Evolutionary conservation across 2,113 vertebrate genomes (phyloP), one percentile per base, ranked within the genome.

Genomic region (Pseudorasbora parva): DNA sequence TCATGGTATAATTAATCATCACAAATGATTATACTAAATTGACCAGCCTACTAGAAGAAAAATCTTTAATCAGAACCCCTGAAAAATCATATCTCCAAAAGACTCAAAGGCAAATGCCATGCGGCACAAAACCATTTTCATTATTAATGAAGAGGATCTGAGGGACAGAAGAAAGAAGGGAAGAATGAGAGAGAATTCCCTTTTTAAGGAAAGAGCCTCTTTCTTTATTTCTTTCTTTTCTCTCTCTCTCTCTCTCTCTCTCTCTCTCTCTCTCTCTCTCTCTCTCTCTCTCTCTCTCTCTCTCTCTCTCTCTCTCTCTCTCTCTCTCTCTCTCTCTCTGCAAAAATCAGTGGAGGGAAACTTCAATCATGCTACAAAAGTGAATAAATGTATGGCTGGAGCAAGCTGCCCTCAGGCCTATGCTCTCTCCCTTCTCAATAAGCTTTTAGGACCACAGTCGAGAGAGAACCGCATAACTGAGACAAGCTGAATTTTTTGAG

Each of bases 331-430:
- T 76, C 85, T 77, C 84, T 85, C 68, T 47, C 69, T 11, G 15
- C 41, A 86, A 86, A 86, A 90, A 87, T 92, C 88, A 88, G 92
- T 88, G 90, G 90, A 93, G 91, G 89, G 91, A 92, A 94, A 92
- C 92, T 93, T 93, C 92, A 93, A 93, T 94, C 92, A 93, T 91
- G 88, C 88, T 90, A 89, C 91, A 93, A 93, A 93, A 92, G 93
- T 93, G 93, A 94, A 93, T 93, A 94, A 89, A 93, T 94, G 91
- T 93, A 86, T 88, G 89, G 87, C 88, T 81, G 64, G 62, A 45
- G 27, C 10, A 9, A 60, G 79, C 17, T 79, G 76, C 86, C 91
- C 90, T 11, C 82, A 12, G 89, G 90, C 90, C 85, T 81, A 69
- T 68, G 87, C 86, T 89, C 75, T 84, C 84, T 82, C 69, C 86